Percentiles rank a stretch among this genome's conserved stretches.
phyloP scores from a whole-genome alignment of 2,888 invertebrate species.

The Sesamia inferens region DNA sequence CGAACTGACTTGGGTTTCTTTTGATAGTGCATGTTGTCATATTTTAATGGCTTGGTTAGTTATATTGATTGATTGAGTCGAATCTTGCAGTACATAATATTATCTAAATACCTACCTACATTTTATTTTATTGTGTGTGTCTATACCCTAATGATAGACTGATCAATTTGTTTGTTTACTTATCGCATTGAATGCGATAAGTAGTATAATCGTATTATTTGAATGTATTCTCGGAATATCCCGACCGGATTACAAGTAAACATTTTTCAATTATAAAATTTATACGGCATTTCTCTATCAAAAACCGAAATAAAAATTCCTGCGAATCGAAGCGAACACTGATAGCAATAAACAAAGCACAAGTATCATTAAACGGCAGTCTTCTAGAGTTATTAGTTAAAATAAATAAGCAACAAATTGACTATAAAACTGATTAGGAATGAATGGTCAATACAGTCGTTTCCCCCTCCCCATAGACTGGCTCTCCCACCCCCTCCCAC shows the following conservation, averaged over 20 bases:
- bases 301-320: not conserved
- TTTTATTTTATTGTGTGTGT: no score
- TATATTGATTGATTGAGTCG: not conserved
- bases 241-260: no score
- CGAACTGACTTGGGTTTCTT: not conserved
- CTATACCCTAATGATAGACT: no score
- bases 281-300: not conserved
- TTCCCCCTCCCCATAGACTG: not conserved
- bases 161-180: no score
- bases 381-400: slow-evolving; percentile 18
- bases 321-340: not conserved
- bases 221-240: no score
- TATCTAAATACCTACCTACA: not conserved
- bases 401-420: slow-evolving; percentile 26
- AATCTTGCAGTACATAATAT: not conserved
- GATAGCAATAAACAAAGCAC: not conserved
- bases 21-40: not conserved
- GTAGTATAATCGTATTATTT: no score
- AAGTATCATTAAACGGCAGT: not conserved
- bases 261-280: not conserved
- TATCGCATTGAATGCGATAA: no score
- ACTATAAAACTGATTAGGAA: slow-evolving; percentile 21
- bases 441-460: slow-evolving; percentile 2
- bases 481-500: slow-evolving; percentile 25
- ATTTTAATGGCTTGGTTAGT: not conserved